phyloP scores from a whole-genome alignment of 2,888 invertebrate genomes.

The Caenorhabditis angaria region DNA sequence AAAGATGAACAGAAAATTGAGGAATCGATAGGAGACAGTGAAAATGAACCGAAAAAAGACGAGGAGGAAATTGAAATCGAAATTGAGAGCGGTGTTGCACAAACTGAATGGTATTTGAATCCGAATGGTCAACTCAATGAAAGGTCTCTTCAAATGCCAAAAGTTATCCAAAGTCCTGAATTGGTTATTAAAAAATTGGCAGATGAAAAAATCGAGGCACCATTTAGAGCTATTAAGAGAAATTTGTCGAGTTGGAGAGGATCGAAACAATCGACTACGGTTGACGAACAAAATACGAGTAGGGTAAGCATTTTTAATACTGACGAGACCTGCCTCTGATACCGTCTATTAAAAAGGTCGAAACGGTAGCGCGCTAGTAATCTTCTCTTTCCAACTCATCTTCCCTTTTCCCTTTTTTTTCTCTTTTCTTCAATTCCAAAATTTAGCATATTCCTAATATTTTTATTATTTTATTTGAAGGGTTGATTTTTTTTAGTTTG shows the following conservation, averaged over 20 bases:
- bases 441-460: too few relatives aligned
- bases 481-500: too few relatives aligned
- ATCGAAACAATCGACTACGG: conserved; percentile 12
- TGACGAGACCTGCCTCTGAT: too few relatives aligned
- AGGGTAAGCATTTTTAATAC: conserved; percentile 1
- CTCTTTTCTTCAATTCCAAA: too few relatives aligned
- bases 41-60: neutral
- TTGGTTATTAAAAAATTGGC: conserved; percentile 42
- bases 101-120: conserved; percentile 63
- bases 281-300: conserved; percentile 11
- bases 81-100: conserved; percentile 12
- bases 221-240: conserved; percentile 42
- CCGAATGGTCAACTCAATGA: conserved; percentile 65
- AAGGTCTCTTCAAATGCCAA: conserved; percentile 62
- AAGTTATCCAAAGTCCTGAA: conserved; percentile 48
- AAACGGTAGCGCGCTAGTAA: too few relatives aligned
- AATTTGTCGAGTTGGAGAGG: conserved; percentile 36
- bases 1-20: conserved; percentile 7
- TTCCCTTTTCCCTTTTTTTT: too few relatives aligned
- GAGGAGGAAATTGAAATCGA: conserved; percentile 7
- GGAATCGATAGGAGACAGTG: conserved; percentile 5
- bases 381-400: too few relatives aligned
- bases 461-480: too few relatives aligned
- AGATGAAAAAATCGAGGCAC: conserved; percentile 42
- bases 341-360: too few relatives aligned